Base-by-base conservation (phyloP, 2,888 invertebrate genomes). In the Scaptomyza cyrtandrae region DNA sequence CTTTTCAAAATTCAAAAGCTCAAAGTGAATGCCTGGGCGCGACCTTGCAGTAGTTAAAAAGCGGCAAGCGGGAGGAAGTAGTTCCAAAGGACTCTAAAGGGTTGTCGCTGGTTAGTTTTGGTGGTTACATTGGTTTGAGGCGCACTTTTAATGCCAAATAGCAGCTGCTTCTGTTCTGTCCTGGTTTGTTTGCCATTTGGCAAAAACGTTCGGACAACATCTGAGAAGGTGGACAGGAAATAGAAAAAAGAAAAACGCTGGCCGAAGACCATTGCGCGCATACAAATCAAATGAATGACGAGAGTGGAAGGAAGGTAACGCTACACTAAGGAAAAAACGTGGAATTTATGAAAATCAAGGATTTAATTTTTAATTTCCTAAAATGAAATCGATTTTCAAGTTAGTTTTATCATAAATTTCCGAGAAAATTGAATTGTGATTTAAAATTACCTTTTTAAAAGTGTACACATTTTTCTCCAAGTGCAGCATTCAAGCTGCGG, bases 1-100 rank as follows among this genome's bases (percentile, higher is more conserved):
- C 86, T 75, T 88, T 86, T 82, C 62, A 79, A 76, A 89, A 86
- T 88, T 83, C 89, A 80, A 86, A 88, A 78, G 89, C 81, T 81
- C 88, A 86, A 88, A 88, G 80, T 86, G 88, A 81, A 88, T 78
- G 86, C 67, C 73, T 71, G 73, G 73, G 45, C 60, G 71, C 87
- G 85, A 83, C 82, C 82, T 83, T 83, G 82, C 70, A 60, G 61
- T 59, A 66, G 68, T 53, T 67, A 50, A 49, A 52, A 48, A 54
- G 41, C 53, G 39, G 44, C 7, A 1, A 48, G 41, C 33, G 37
- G 10, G 7, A 0, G 6, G 5, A 6, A 9, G 11, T 1, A 9
- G 3, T 9, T 35, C 49, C 6, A 37, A 44, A 19, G 16, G 19
- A 19, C 19, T 19, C 19, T 19, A 35, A 24, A 24, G 7, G 50